Base-by-base conservation (phyloP, 2,797 vertebrate genomes). In the Urocyon cinereoargenteus region DNA sequence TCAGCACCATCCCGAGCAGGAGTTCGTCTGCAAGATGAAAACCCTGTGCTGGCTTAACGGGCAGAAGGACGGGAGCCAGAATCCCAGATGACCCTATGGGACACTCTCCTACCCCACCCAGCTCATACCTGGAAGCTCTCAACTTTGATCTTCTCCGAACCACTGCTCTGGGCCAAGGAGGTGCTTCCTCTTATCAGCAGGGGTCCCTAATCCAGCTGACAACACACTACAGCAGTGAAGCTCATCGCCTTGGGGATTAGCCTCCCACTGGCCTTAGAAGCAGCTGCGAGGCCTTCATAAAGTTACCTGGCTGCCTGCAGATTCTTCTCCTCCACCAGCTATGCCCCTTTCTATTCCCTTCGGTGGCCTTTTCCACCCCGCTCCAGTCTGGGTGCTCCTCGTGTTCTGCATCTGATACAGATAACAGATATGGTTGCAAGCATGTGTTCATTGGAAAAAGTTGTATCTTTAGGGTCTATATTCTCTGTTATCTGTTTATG, bases 171-270 rank as follows among this genome's bases (percentile, higher is more conserved):
- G 49, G 21, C 5, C 5, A 0, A 49, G 53, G 13, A 28, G 64
- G 64, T 8, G 12, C 5, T 12, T 5, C 68, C 64, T 45, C 55
- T 72, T 40, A 8, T 5, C 22, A 18, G 55, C 31, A 64, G 49
- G 49, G 0, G 4, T 10, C 45, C 13, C 16, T 9, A 9, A 16
- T 19, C 57, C 28, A 14, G 40, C 61, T 3, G 49, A 15, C 24
- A 10, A 9, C 5, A 28, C 2, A 0, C 26, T 0, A 3, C 0
- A 5, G 18, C 1, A 1, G 5, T 6, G 11, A 18, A 8, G 34
- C 16, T 1, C 31, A 0, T 10, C 11, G 0, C 22, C 51, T 2
- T 26, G 14, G 31, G 34, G 19, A 14, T 12, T 11, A 2, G 78
- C 62, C 53, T 40, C 40, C 34, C 1, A 21, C 57, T 15, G 40